Conservation (phyloP, 2,797 vertebrate genomes). For the Gorsachius magnificus region DNA sequence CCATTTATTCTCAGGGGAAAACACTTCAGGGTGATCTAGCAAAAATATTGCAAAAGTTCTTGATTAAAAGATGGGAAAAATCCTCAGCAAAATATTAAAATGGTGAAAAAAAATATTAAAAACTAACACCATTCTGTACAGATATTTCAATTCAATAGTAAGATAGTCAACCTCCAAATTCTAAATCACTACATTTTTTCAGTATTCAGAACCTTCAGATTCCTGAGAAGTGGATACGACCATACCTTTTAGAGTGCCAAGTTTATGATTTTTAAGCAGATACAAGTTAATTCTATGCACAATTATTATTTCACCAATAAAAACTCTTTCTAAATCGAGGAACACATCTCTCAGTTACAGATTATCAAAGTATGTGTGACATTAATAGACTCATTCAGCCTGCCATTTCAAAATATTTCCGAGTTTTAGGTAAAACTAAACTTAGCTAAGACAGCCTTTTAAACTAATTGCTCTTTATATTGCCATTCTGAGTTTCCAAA, state of each 20-base stretch:
- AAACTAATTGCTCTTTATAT: not conserved
- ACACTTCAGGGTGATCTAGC: conserved; percentile 20
- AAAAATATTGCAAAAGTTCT: not conserved
- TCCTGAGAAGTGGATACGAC: not conserved
- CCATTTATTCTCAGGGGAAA: conserved; percentile 13
- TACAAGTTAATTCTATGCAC: not conserved
- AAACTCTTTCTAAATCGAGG: not conserved
- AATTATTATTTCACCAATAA: not conserved
- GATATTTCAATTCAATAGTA: not conserved
- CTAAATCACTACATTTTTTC: not conserved
- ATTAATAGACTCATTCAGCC: not conserved
- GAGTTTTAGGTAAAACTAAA: not conserved
- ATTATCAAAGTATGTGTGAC: not conserved
- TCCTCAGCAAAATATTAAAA: not conserved
- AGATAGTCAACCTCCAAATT: not conserved
- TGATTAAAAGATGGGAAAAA: not conserved
- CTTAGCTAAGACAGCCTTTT: not conserved
- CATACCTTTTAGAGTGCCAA: not conserved
- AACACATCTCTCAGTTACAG: not conserved
- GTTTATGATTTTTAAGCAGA: not conserved
- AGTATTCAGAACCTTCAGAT: not conserved
- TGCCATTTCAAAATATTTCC: not conserved
- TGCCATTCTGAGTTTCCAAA: not conserved
- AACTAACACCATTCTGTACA: not conserved
- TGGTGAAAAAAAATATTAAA: not conserved